Base-by-base conservation (phyloP, 1,140 invertebrate genomes). In the Brachionus manjavacas region DNA sequence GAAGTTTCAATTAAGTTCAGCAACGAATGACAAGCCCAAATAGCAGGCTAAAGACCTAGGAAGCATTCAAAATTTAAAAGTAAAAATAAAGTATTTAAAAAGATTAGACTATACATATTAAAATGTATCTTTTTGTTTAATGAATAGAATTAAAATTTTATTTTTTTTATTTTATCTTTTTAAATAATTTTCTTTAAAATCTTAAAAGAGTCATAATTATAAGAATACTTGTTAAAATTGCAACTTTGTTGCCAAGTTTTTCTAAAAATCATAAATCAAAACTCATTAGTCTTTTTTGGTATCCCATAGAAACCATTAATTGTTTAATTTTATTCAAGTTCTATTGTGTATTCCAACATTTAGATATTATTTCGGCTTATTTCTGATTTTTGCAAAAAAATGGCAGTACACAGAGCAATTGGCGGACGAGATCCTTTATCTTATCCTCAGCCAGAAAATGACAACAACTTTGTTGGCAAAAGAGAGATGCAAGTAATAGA, bases 361-460 rank as follows among this genome's bases (percentile, higher is more conserved):
- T 43, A 20, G 7, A 76, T 76, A 25, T 76, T 49, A 52, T 49
- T 49, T 49, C 0, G 28, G 2, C 28, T 49, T 12, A n/a, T 20
- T 28, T 35, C 31, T 64, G 23, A 23, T n/a, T 81, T 81, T 64
- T 60, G 23, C 11, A 64, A 64, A 60, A 68, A 81, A 68, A 81
- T 81, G 79, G 79, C 79, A 64, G 79, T 83, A 16, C 81, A 83
- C 46, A 68, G 81, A 70, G 81, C 81, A 49, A 49, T 68, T 39
- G 60, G 60, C 16, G 46, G 41, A 16, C 85, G 89, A 49, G 86
- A 89, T 85, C 88, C 88, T 3, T 88, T 89, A 86, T 87, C 88
- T 7, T 89, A 88, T 83, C 88, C 88, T 9, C 86, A 85, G 85
- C 79, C 87, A 46, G 87, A 89, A 84, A 88, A 87, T 85, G 89